Base-by-base conservation (phyloP, 2,113 vertebrate genomes). In the Peromyscus leucopus region DNA sequence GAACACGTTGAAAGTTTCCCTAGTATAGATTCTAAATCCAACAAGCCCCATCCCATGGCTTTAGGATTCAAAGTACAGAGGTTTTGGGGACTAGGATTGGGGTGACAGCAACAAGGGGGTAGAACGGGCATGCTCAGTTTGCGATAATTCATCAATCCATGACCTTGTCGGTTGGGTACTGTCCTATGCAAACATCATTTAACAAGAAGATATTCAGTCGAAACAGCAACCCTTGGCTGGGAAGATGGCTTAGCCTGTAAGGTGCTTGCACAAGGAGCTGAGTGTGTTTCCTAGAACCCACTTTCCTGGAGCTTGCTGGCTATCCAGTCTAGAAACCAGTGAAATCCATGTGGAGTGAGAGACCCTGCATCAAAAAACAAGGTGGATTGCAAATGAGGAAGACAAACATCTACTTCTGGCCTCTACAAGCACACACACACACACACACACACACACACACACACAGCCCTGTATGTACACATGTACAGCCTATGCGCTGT, bases 101-200 rank as follows among this genome's bases (percentile, higher is more conserved):
- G 39, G 5, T 13, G 28, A 21, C 15, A 7, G 67, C 8, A 55
- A 1, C 21, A 0, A 0, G 0, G 15, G 22, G 22, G 9, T 8
- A 12, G 0, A 17, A 26, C 0, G 31, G n/a, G 4, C 7, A 0
- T 9, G 22, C 1, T 33, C 4, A 0, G 1, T 10, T 28, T 22
- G 48, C 21, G 42, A 17, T 31, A 0, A 15, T 4, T 10, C 31
- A 2, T 1, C 0, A 0, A 39, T 31, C 26, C 31, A 1, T 8
- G 7, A 12, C 2, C 4, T 0, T 10, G 11, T 0, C 16, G 8
- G 24, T 0, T 59, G 51, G 51, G 71, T 16, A 2, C 1, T 5
- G 0, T 22, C 26, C 48, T 59, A 0, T 0, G 4, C 0, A 39
- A 51, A 16, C 24, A 10, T 71, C 22, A 15, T 9, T 46, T 65